These are phyloP conservation scores for Luperina nickerlii DNA, from an alignment of 2,888 invertebrate genomes.

Conservation along the genomic window DNA sequence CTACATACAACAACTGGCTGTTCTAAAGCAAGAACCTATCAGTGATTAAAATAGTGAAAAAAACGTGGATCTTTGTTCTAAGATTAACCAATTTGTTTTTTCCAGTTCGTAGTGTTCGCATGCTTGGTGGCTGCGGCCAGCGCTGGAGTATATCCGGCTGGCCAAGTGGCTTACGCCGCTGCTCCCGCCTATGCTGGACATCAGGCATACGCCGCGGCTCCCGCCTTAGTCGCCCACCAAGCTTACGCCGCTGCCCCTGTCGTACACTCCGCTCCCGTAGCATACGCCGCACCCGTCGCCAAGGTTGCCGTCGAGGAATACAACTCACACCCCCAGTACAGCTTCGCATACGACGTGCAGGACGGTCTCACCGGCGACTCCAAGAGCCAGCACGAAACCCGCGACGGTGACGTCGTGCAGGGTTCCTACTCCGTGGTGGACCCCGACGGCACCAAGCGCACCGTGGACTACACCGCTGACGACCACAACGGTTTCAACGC, in stretches of 20 bases:
- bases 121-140: slow-evolving; percentile 83
- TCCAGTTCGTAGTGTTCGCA: slow-evolving; percentile 82
- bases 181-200: slow-evolving; percentile 69
- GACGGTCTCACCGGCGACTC: slow-evolving; percentile 88
- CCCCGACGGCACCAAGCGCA: slow-evolving; percentile 90
- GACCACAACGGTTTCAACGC: slow-evolving; percentile 90
- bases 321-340: slow-evolving; percentile 83
- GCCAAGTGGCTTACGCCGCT: slow-evolving; percentile 70
- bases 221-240: slow-evolving; percentile 60
- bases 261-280: slow-evolving; percentile 74
- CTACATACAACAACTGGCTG: slow-evolving; percentile 2
- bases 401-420: slow-evolving; percentile 85
- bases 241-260: slow-evolving; percentile 74
- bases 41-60: slow-evolving; percentile 12
- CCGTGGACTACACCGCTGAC: slow-evolving; percentile 89
- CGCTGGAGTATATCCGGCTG: slow-evolving; percentile 80
- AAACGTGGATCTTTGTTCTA: not conserved
- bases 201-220: slow-evolving; percentile 65
- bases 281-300: slow-evolving; percentile 75
- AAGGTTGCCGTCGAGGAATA: slow-evolving; percentile 78
- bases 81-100: slow-evolving; percentile 62
- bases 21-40: slow-evolving; percentile 1
- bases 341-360: slow-evolving; percentile 90
- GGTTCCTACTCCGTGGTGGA: slow-evolving; percentile 90
- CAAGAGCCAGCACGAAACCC: slow-evolving; percentile 85